Conservation (phyloP, 2,797 vertebrate genomes). For the Typhlichthys eigenmanni region DNA sequence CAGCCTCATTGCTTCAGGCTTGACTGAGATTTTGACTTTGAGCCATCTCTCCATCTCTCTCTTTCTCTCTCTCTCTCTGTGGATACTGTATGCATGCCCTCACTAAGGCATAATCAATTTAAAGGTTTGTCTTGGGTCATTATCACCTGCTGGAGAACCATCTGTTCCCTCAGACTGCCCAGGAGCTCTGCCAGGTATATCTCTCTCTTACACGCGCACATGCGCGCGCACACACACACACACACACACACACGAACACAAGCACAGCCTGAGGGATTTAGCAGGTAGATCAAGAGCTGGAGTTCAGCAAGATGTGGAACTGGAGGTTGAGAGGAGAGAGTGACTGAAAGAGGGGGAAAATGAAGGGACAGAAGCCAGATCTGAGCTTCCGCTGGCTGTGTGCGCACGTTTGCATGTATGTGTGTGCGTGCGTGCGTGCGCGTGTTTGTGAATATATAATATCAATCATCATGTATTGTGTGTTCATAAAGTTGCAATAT, state of each 20-base stretch:
- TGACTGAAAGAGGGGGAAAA: background rate
- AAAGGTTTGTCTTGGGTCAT: conserved; percentile 82
- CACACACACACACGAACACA: conserved; percentile 1
- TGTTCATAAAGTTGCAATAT: no score
- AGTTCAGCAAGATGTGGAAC: conserved; percentile 46
- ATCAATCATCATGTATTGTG: no score
- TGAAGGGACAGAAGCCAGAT: background rate
- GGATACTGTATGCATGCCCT: conserved; percentile 64
- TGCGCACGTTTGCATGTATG: background rate
- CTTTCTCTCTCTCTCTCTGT: conserved; percentile 37
- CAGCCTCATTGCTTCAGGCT: conserved; percentile 48
- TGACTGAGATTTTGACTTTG: conserved; percentile 53
- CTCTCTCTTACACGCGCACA: background rate
- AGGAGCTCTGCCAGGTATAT: conserved; percentile 60
- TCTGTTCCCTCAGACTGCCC: conserved; percentile 79
- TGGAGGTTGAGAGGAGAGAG: conserved; percentile 12
- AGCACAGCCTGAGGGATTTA: conserved; percentile 57
- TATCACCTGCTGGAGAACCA: conserved; percentile 89
- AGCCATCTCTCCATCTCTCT: conserved; percentile 21
- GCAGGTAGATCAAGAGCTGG: conserved; percentile 63
- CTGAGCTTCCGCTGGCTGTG: background rate
- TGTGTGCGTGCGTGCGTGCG: background rate
- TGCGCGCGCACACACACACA: conserved; percentile 7
- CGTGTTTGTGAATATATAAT: no score
- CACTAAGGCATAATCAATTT: conserved; percentile 76